Percentiles rank a stretch among this genome's conserved stretches.
These are phyloP conservation scores for Anguilla obscura DNA, from an alignment of 2,797 vertebrate genomes.

Conservation along the genomic window DNA sequence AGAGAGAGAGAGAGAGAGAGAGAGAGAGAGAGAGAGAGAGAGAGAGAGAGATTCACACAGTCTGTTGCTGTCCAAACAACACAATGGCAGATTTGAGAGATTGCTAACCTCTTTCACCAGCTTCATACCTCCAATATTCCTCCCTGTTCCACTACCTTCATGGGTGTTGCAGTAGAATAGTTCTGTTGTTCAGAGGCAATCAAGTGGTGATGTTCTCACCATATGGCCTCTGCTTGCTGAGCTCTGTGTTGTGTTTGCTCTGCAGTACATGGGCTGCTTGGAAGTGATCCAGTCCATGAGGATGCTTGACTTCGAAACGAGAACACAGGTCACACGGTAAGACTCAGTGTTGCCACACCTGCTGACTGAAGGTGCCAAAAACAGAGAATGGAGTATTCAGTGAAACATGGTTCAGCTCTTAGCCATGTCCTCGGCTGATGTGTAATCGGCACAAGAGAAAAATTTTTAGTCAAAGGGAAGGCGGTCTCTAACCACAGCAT, in stretches of 20 bases:
- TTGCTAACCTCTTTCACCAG: neutral
- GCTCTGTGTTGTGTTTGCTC: conserved; percentile 44
- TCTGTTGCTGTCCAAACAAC: neutral
- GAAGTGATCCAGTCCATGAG: conserved; percentile 93
- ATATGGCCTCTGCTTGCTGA: conserved; percentile 8
- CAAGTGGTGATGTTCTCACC: neutral
- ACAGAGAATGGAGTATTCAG: neutral
- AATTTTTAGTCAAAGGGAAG: neutral
- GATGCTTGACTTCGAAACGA: conserved; percentile 84
- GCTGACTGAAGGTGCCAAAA: neutral
- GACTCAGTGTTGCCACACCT: conserved; percentile 25
- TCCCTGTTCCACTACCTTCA: neutral
- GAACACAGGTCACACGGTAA: conserved; percentile 93
- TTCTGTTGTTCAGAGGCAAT: neutral
- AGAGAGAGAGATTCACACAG: neutral
- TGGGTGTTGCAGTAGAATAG: neutral
- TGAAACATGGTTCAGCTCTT: conserved; percentile 9
- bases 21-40: neutral
- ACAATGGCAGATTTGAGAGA: neutral
- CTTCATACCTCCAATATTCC: neutral
- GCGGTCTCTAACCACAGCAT: neutral
- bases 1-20: neutral
- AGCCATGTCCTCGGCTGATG: neutral
- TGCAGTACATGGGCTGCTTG: conserved; percentile 90
- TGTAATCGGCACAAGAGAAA: neutral